Evolutionary conservation across 2,797 vertebrate species (phyloP).

Genomic region (Antennarius maculatus): DNA sequence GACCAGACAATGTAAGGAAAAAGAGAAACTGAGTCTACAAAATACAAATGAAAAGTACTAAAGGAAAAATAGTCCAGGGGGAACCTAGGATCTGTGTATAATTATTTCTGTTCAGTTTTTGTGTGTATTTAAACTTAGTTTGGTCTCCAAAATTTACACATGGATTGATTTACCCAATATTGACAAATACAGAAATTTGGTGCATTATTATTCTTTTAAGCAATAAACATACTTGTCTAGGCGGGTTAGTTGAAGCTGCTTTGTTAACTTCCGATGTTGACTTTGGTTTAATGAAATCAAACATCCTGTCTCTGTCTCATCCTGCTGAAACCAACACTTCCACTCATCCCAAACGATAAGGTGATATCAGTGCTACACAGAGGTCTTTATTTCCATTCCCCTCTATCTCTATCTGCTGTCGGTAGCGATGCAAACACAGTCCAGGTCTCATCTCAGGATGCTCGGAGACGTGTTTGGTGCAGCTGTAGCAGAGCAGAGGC

Average conservation of each 20-base stretch:
- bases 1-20: too few species aligned
- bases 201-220: too few species aligned
- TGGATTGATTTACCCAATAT: too few species aligned
- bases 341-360: constrained; percentile 41
- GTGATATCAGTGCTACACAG: constrained; percentile 30
- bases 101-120: too few species aligned
- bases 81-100: too few species aligned
- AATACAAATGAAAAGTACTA: too few species aligned
- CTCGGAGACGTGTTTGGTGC: constrained; percentile 27
- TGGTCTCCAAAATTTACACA: too few species aligned
- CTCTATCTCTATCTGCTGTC: constrained; percentile 54
- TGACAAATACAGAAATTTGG: too few species aligned
- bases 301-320: constrained; percentile 8
- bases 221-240: too few species aligned
- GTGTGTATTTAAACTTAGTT: too few species aligned
- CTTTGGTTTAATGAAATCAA: constrained; percentile 1
- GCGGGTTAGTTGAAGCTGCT: not conserved
- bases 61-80: too few species aligned
- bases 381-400: constrained; percentile 52
- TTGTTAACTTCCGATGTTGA: not conserved
- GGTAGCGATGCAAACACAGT: constrained; percentile 35
- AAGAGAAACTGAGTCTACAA: too few species aligned
- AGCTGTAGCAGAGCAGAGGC: constrained; percentile 13
- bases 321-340: constrained; percentile 13
- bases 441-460: constrained; percentile 38